A percentile compares a stretch with the other conserved stretches of the same genome.
These are phyloP conservation scores for Drosophila macrospina DNA, from an alignment of 2,888 invertebrate species.

Conservation along the genomic window DNA sequence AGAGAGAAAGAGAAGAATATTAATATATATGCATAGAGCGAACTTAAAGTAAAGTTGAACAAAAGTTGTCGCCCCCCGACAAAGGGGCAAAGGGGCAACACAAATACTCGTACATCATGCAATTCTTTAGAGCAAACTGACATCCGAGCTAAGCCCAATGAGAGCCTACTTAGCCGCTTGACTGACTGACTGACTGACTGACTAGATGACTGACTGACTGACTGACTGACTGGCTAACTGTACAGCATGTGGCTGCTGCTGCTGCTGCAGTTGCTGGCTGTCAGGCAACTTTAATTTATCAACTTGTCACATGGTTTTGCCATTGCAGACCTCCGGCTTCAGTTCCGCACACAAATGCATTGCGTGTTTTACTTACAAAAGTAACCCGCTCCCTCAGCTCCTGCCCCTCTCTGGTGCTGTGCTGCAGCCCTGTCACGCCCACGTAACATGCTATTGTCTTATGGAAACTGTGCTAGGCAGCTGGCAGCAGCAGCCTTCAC, in stretches of 20 bases:
- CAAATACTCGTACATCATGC: constrained; percentile 40
- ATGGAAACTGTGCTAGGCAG: constrained; percentile 48
- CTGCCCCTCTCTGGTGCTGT: not conserved
- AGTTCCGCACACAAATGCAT: constrained; percentile 43
- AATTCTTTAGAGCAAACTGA: constrained; percentile 47
- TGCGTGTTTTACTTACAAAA: constrained; percentile 49
- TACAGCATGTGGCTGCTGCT: constrained; percentile 19
- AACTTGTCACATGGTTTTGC: constrained; percentile 70
- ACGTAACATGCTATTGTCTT: constrained; percentile 57
- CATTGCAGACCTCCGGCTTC: constrained; percentile 29
- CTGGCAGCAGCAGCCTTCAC: constrained; percentile 31
- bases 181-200: constrained; percentile 38
- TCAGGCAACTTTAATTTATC: constrained; percentile 71
- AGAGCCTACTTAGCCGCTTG: constrained; percentile 53
- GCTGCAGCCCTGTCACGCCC: constrained; percentile 30
- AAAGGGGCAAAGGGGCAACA: not conserved
- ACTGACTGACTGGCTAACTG: constrained; percentile 27
- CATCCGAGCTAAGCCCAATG: constrained; percentile 49
- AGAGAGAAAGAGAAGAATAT: constrained; percentile 24
- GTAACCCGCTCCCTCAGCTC: not conserved
- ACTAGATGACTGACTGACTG: constrained; percentile 30
- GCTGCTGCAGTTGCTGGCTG: constrained; percentile 34
- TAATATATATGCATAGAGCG: constrained; percentile 15
- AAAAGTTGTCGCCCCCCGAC: constrained; percentile 29
- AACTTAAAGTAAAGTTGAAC: constrained; percentile 38